Evolutionary conservation across 2,888 invertebrate species (phyloP).

Genomic region (Caradrina clavipalpis): DNA sequence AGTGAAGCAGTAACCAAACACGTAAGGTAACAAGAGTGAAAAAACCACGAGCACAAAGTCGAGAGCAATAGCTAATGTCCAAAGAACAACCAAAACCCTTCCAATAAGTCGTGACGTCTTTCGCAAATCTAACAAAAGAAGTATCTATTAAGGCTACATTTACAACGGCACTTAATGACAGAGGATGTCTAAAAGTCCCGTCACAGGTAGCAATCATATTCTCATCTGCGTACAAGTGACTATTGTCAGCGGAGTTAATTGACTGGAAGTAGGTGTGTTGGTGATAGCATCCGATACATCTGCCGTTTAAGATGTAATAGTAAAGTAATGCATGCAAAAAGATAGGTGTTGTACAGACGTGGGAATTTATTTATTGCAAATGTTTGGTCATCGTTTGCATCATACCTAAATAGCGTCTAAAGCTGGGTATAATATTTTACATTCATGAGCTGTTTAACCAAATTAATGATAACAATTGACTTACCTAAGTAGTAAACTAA

Average conservation of each 20-base stretch:
- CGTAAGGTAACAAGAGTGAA: too few relatives aligned
- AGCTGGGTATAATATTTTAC: too few relatives aligned
- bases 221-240: slow-evolving; percentile 46
- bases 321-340: slow-evolving; percentile 14
- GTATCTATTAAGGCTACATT: slow-evolving; percentile 13
- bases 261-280: slow-evolving; percentile 48
- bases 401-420: too few relatives aligned
- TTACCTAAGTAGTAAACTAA: too few relatives aligned
- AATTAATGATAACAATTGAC: too few relatives aligned
- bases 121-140: slow-evolving; percentile 17
- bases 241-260: slow-evolving; percentile 60
- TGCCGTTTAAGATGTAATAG: slow-evolving; percentile 30
- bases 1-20: too few relatives aligned
- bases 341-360: neutral
- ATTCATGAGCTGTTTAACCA: too few relatives aligned
- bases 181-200: slow-evolving; percentile 31
- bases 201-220: slow-evolving; percentile 56
- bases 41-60: too few relatives aligned
- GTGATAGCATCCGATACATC: slow-evolving; percentile 50
- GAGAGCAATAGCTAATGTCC: too few relatives aligned
- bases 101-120: slow-evolving; percentile 11
- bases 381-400: too few relatives aligned
- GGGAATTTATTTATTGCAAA: slow-evolving; percentile 17
- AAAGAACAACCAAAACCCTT: neutral
- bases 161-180: slow-evolving; percentile 46